Evolutionary conservation across 1,140 invertebrate genomes (phyloP).

Genomic region (Zaprionus gabonicus): DNA sequence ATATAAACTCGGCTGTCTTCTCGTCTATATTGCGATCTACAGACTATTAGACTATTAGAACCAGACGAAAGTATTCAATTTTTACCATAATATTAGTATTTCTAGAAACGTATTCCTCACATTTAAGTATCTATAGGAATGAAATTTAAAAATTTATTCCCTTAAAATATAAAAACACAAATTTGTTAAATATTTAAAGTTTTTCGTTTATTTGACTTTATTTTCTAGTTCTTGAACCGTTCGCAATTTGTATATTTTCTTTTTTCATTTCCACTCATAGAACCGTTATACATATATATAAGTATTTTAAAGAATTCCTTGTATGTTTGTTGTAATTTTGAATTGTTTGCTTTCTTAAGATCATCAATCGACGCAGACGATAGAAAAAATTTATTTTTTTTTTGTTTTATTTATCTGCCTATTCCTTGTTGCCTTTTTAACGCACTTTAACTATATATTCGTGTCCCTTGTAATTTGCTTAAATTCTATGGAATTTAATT

Average conservation of each 20-base stretch:
- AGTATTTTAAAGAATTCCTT: conserved; percentile 66
- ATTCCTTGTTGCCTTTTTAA: conserved; percentile 34
- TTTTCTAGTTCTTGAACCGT: conserved; percentile 73
- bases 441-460: conserved; percentile 56
- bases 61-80: too few species aligned
- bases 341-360: conserved; percentile 18
- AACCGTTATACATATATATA: conserved; percentile 2
- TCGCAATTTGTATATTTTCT: conserved; percentile 44
- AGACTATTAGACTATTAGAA: too few species aligned
- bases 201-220: conserved; percentile 76
- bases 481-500: conserved; percentile 63
- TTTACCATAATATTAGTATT: too few species aligned
- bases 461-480: conserved; percentile 79
- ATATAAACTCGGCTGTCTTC: too few species aligned
- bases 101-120: too few species aligned
- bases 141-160: too few species aligned
- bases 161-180: not conserved
- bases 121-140: too few species aligned
- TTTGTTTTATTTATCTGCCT: conserved; percentile 5
- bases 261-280: conserved; percentile 8
- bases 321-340: conserved; percentile 38
- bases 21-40: too few species aligned
- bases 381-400: conserved; percentile 36
- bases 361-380: conserved; percentile 37
- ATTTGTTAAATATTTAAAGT: conserved; percentile 50